phyloP scores from a whole-genome alignment of 1,140 invertebrate species.

The Paraescarpia echinospica region DNA sequence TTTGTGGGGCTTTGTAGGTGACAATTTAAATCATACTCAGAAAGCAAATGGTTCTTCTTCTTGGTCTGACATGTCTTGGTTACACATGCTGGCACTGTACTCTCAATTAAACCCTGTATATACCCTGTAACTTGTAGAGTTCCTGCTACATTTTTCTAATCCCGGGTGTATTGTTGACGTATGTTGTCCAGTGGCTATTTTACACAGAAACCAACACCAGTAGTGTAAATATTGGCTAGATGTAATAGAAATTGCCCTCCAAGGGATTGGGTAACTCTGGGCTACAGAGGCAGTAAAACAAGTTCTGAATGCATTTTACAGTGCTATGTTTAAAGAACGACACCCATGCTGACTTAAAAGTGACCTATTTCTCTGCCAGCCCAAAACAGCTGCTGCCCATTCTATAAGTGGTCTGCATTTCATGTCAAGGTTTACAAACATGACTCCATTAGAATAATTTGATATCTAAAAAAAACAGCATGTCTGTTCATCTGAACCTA shows the following conservation, averaged over 20 bases:
- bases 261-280: not conserved
- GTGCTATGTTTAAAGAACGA: not conserved
- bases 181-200: not conserved
- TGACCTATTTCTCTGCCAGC: not conserved
- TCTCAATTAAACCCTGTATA: not conserved
- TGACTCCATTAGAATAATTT: not conserved
- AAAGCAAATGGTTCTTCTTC: too few species aligned
- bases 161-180: not conserved
- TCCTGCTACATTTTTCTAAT: not conserved
- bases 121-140: not conserved
- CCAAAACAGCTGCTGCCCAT: not conserved
- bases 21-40: too few species aligned
- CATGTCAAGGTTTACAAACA: not conserved
- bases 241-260: not conserved
- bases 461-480: not conserved
- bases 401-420: not conserved
- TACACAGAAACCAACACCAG: not conserved
- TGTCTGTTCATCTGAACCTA: not conserved
- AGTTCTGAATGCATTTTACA: not conserved
- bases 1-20: too few species aligned
- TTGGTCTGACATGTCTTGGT: too few species aligned
- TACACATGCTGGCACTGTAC: not conserved
- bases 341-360: not conserved
- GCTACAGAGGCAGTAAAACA: not conserved
- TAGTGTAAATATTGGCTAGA: not conserved